Conservation (phyloP, 2,888 invertebrate genomes). For the Esperia sulphurella region DNA sequence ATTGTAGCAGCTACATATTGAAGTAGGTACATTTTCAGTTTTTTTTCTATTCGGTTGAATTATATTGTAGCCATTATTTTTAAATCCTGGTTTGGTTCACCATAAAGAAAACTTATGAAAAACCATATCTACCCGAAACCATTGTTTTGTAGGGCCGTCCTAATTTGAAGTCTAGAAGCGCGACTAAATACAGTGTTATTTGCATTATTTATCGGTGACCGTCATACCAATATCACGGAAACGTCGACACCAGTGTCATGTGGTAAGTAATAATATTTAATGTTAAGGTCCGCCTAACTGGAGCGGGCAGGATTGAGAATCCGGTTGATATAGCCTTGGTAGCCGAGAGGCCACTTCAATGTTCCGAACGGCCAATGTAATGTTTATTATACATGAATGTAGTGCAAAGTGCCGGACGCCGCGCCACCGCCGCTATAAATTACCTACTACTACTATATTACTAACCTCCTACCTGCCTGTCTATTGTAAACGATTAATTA, state of each 20-base stretch:
- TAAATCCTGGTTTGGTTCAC: too few species aligned
- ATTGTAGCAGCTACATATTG: too few species aligned
- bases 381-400: conserved; percentile 43
- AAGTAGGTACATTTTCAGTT: too few species aligned
- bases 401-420: conserved; percentile 29
- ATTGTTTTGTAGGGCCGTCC: not conserved
- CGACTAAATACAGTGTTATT: conserved; percentile 10
- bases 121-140: too few species aligned
- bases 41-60: too few species aligned
- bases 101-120: too few species aligned
- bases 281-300: conserved; percentile 70
- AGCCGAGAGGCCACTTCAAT: conserved; percentile 65
- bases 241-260: conserved; percentile 42
- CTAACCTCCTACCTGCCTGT: too few species aligned
- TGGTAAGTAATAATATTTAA: conserved; percentile 21
- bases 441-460: conserved; percentile 24
- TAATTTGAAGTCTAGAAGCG: not conserved
- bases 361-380: conserved; percentile 61
- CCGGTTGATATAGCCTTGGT: conserved; percentile 74
- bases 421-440: conserved; percentile 41
- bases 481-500: too few species aligned
- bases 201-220: conserved; percentile 8
- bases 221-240: conserved; percentile 55
- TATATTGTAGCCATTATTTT: too few species aligned
- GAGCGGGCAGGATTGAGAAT: conserved; percentile 71